These are phyloP conservation scores for Dunckerocampus dactyliophorus DNA, from an alignment of 2,113 vertebrate species.

Conservation along the genomic window DNA sequence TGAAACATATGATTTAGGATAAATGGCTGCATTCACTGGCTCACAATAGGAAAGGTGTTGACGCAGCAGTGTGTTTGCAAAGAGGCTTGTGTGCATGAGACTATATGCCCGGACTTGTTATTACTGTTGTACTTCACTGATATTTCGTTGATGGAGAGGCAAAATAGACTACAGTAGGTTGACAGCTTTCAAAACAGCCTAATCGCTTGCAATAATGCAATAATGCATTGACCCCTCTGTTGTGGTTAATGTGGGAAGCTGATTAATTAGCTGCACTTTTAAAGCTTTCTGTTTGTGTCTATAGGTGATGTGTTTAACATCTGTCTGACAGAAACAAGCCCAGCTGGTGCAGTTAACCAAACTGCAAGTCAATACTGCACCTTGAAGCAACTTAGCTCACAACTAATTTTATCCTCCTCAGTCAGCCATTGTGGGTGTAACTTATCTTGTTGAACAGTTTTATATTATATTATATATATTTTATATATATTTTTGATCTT, in stretches of 20 bases:
- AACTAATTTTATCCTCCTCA: no score
- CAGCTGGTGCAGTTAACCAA: constrained; percentile 14
- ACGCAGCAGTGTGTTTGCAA: constrained; percentile 28
- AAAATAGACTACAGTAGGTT: background rate
- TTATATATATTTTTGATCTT: no score
- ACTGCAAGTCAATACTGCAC: constrained; percentile 26
- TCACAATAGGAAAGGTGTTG: constrained; percentile 47
- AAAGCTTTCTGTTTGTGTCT: constrained; percentile 4
- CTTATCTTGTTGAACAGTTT: no score
- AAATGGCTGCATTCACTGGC: constrained; percentile 45
- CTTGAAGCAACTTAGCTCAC: background rate
- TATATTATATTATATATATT: no score
- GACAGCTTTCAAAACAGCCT: background rate
- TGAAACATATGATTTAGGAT: constrained; percentile 44
- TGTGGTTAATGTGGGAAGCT: constrained; percentile 17
- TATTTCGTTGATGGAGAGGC: constrained; percentile 29
- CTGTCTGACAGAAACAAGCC: constrained; percentile 30
- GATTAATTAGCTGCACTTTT: constrained; percentile 30
- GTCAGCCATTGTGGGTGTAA: no score
- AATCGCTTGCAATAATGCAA: background rate
- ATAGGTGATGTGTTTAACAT: constrained; percentile 20
- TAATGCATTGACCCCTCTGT: background rate
- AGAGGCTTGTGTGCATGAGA: constrained; percentile 23
- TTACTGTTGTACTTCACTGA: constrained; percentile 18
- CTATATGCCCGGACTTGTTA: background rate